These are phyloP conservation scores for Oeneis ivallda DNA, from an alignment of 2,888 invertebrate species.

Conservation along the genomic window DNA sequence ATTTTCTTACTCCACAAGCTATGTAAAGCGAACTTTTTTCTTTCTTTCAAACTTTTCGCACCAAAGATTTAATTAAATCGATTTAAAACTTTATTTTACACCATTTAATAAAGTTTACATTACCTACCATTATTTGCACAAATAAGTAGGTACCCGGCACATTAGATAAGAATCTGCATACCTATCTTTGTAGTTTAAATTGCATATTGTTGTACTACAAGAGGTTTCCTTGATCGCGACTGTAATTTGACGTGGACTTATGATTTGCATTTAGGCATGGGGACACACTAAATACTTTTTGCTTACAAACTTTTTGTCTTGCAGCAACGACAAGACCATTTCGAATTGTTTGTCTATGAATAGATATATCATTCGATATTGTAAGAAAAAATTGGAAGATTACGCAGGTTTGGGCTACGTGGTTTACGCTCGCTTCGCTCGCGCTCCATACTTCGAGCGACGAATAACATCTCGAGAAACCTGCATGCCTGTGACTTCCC, in stretches of 20 bases:
- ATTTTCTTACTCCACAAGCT: no score
- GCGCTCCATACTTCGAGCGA: no score
- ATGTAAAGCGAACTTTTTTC: no score
- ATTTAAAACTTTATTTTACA: no score
- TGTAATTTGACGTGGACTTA: slow-evolving; percentile 32
- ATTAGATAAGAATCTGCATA: slow-evolving; percentile 31
- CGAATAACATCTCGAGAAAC: no score
- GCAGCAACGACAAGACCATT: neutral
- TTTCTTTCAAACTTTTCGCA: no score
- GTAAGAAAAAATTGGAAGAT: no score
- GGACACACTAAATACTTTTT: neutral
- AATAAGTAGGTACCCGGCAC: neutral
- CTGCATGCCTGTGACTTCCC: no score
- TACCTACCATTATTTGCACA: neutral
- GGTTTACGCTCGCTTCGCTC: no score
- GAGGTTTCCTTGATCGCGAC: slow-evolving; percentile 31
- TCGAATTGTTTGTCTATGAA: neutral
- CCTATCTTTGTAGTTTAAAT: slow-evolving; percentile 42
- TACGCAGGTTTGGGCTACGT: no score
- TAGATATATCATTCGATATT: neutral
- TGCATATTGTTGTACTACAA: slow-evolving; percentile 47
- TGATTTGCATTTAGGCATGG: slow-evolving; percentile 15
- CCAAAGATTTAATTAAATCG: no score
- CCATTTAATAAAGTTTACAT: neutral
- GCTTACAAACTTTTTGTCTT: neutral